Base-by-base conservation (phyloP, 2,888 invertebrate species). In the Cryptocheilus praepositus region DNA sequence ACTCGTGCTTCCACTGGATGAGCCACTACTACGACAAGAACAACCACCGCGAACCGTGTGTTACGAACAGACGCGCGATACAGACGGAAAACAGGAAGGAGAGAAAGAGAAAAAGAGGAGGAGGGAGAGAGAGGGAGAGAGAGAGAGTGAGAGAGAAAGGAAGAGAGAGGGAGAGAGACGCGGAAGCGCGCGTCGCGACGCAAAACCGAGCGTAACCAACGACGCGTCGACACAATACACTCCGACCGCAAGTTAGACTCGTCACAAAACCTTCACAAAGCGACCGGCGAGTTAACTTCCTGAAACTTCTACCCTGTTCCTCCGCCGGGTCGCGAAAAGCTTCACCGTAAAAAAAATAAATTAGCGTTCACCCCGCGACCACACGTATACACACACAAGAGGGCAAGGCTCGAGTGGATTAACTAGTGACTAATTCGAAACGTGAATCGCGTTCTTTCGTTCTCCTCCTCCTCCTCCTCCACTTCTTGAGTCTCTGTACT, bases 141-240 rank as follows among this genome's bases (percentile, higher is more conserved):
- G 44, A 54, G 53, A 16, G 43, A 19, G n/a, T n/a, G 45, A 53
- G 28, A 43, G 28, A 58, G 36, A 4, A 46, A 18, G 13, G 11
- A 46, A 43, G 44, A 54, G 53, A 16, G 43, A 19, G 28, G 11
- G 45, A 43, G 64, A 61, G 52, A 46, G 62, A 58, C 59, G 64
- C 55, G 63, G 61, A 68, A 62, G 22, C 25, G 15, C 46, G 52
- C 36, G 36, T 36, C 36, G 36, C 36, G 36, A 36, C 36, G 36
- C 52, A 36, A 36, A 8, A 36, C 7, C 36, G 21, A 52, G 52
- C 21, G 36, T 52, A 15, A 25, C 52, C 22, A 52, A 19, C 52
- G 52, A 25, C 52, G 19, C 22, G 15, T 25, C 22, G 36, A 36
- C 36, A 36, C 36, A 36, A 36, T 36, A 11, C 36, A 36, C 36